Evolutionary conservation across 2,888 invertebrate genomes (phyloP), one percentile per base, ranked within the genome.

Genomic region (Autographa gamma): DNA sequence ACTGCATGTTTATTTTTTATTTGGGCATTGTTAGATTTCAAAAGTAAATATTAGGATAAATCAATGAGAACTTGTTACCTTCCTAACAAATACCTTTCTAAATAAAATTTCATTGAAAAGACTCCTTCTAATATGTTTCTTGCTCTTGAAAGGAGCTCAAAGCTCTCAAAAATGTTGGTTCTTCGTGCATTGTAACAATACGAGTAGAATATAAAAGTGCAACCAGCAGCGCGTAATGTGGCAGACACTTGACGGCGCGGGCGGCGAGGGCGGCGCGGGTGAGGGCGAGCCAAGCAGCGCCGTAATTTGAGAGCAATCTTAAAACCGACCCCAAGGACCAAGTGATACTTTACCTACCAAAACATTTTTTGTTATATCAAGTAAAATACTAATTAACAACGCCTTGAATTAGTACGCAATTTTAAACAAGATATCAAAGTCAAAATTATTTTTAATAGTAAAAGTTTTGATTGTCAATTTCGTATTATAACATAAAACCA

Each of bases 301-400:
- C 58, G 43, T 60, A 32, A 56, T 67, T 60, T 69, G 74, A 74
- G 69, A 71, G 65, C 73, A 48, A 64, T 60, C 73, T 65, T 77
- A 73, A 77, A 63, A 66, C 69, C 60, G 67, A 69, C 67, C 18
- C 62, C 6, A 60, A 61, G 60, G 60, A 75, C n/a, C 68, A 66
- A 78, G 68, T 66, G 60, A 71, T 60, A 48, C 66, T 63, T 69
- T 59, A 63, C 43, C 54, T 65, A 25, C 31, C 34, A 64, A 13
- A 34, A 63, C 16, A 60, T 71, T 68, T 71, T 38, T 64, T 52
- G 52, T 63, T 43, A 58, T 14, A 63, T 63, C 48, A 52, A 52
- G 34, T 11, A 9, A 14, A 48, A 31, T 9, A 25, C 5, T 31
- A 48, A 62, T 14, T n/a, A 38, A 38, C 11, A 38, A 48, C 16